Base-by-base conservation (phyloP, 2,797 vertebrate species). In the Syndactyla subalaris region DNA sequence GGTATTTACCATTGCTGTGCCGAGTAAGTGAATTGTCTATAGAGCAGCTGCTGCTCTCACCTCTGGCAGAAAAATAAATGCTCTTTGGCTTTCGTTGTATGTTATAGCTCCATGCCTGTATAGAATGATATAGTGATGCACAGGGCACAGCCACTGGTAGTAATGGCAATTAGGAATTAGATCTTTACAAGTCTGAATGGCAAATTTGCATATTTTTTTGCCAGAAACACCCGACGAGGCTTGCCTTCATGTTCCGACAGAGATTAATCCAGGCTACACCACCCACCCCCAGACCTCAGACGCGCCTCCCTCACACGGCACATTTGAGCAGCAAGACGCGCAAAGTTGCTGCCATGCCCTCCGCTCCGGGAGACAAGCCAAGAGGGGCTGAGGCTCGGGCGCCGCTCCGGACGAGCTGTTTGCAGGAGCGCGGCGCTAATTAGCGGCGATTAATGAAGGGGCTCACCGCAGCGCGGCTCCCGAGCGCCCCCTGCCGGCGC, bases 401-500 rank as follows among this genome's bases (percentile, higher is more conserved):
- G 39, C n/a, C 1, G 16, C 76, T 38, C 21, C 0, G 10, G 2
- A 7, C 0, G 8, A 38, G 51, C 34, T 4, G 8, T 1, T 20
- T 0, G 59, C 57, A 1, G 3, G 26, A 2, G 45, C 6, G 5
- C 77, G 13, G 38, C 6, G 2, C 70, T 30, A 2, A 36, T 38
- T 0, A 4, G 32, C 43, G 1, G 38, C 9, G 5, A 6, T 1
- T 10, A 29, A 30, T 30, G 6, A 48, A 10, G 21, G 26, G 23
- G 48, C 48, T 23, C 46, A 21, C 20, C 20, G 45, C 46, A 7
- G 23, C 17, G 29, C 58, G 30, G 96, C 75, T 45, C 75, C 92
- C 83, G 92, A 73, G 54, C 85, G 94, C 92, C 92, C 93, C 91
- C 97, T 85, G 89, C 93, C 76, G 97, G 93, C 89, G 76, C 26